These are phyloP conservation scores for Cyaniris semiargus DNA, from an alignment of 2,888 invertebrate genomes.

Conservation along the genomic window DNA sequence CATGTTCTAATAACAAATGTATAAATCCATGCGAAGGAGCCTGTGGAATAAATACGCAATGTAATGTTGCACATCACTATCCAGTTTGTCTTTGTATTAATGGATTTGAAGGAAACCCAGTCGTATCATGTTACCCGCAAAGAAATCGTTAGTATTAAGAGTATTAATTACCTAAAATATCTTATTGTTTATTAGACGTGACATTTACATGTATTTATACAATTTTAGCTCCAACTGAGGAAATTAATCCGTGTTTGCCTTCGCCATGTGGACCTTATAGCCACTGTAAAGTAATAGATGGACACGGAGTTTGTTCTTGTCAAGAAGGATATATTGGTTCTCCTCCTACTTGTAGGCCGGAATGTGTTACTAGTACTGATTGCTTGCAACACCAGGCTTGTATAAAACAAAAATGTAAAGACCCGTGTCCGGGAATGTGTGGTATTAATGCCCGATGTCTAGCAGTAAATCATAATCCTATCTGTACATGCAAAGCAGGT, in stretches of 20 bases:
- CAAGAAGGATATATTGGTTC: conserved; percentile 86
- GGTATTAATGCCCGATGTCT: conserved; percentile 87
- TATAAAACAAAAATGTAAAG: conserved; percentile 85
- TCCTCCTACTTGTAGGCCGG: conserved; percentile 88
- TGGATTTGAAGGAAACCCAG: conserved; percentile 89
- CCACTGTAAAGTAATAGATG: conserved; percentile 85
- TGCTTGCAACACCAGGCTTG: conserved; percentile 87
- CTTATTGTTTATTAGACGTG: background rate
- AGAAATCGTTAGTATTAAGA: conserved; percentile 65
- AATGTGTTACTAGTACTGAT: conserved; percentile 88
- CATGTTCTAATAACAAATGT: conserved; percentile 93
- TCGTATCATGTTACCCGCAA: conserved; percentile 76
- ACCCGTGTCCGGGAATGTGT: conserved; percentile 89
- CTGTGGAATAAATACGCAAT: conserved; percentile 90
- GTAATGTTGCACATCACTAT: conserved; percentile 89
- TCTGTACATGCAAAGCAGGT: conserved; percentile 87
- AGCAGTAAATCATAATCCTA: conserved; percentile 88
- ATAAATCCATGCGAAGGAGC: conserved; percentile 90
- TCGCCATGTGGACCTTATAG: conserved; percentile 90
- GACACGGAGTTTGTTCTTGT: conserved; percentile 90
- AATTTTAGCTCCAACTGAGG: conserved; percentile 67
- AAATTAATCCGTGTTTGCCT: conserved; percentile 84
- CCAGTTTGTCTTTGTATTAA: conserved; percentile 90
- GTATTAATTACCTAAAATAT: conserved; percentile 29
- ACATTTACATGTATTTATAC: conserved; percentile 27